Conservation (phyloP, 2,113 vertebrate genomes). For the Marmota flaviventris region DNA sequence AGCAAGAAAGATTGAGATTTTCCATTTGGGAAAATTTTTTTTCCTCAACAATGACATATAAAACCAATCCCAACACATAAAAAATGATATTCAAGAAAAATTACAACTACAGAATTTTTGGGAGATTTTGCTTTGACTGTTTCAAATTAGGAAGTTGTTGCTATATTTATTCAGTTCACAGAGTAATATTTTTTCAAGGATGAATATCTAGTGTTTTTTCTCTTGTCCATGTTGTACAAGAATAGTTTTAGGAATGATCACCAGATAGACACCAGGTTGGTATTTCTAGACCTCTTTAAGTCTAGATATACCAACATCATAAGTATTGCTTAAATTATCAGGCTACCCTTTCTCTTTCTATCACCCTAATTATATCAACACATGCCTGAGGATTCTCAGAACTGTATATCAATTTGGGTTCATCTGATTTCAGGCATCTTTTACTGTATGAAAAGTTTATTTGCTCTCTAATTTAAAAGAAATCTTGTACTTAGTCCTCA, state of each 20-base stretch:
- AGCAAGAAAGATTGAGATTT: not conserved
- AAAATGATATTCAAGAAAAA: constrained; percentile 45
- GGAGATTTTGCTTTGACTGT: not conserved
- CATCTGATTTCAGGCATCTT: not conserved
- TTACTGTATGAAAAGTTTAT: not conserved
- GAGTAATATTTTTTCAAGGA: constrained; percentile 17
- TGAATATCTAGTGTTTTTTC: not conserved
- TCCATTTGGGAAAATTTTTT: not conserved
- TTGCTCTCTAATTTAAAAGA: not conserved
- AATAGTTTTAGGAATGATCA: not conserved
- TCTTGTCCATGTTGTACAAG: constrained; percentile 34
- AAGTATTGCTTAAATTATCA: not conserved
- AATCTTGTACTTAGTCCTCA: not conserved
- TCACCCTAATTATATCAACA: not conserved
- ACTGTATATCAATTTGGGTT: not conserved
- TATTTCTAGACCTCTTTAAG: not conserved
- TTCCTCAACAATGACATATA: not conserved
- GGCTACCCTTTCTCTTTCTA: not conserved
- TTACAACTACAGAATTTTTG: not conserved
- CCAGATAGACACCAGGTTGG: not conserved
- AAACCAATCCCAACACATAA: not conserved
- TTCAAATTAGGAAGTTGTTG: constrained; percentile 49
- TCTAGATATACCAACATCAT: not conserved
- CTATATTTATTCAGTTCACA: not conserved
- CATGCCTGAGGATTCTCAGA: not conserved